Conservation (phyloP, 2,113 vertebrate genomes). For the Solea solea region DNA sequence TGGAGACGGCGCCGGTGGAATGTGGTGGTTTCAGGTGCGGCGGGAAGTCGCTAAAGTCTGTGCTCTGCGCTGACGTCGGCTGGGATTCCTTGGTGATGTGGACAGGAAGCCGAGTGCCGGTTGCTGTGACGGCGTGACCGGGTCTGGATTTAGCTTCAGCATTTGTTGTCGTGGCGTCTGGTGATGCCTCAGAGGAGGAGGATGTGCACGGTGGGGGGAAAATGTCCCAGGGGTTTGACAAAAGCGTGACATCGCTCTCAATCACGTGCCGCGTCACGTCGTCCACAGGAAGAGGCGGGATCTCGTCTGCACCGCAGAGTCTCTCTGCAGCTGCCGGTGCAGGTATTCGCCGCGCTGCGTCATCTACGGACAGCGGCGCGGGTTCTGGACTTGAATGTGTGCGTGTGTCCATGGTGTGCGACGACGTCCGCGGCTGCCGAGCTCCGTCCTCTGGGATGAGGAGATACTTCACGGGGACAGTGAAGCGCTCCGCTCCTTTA, state of each 20-base stretch:
- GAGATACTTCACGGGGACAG: slow-evolving; percentile 43
- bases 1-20: not conserved
- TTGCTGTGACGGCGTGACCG: accelerated
- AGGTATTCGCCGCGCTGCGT: not conserved
- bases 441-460: slow-evolving; percentile 44
- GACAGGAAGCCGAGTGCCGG: slow-evolving; percentile 31
- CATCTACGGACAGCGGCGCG: not conserved
- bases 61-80: slow-evolving; percentile 12
- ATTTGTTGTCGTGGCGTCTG: not conserved
- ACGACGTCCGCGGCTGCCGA: not conserved
- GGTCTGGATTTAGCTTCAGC: not conserved
- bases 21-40: slow-evolving; percentile 53
- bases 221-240: slow-evolving; percentile 58
- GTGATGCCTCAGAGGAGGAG: slow-evolving; percentile 1
- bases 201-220: slow-evolving; percentile 39
- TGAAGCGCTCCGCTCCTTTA: slow-evolving; percentile 33
- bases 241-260: not conserved
- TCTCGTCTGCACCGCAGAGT: not conserved
- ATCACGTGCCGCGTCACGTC: not conserved
- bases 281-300: not conserved
- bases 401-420: too few species aligned
- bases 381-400: not conserved
- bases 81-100: not conserved
- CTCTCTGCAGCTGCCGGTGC: not conserved
- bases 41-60: slow-evolving; percentile 31